phyloP scores from a whole-genome alignment of 2,113 vertebrate species.

The Strigops habroptila region DNA sequence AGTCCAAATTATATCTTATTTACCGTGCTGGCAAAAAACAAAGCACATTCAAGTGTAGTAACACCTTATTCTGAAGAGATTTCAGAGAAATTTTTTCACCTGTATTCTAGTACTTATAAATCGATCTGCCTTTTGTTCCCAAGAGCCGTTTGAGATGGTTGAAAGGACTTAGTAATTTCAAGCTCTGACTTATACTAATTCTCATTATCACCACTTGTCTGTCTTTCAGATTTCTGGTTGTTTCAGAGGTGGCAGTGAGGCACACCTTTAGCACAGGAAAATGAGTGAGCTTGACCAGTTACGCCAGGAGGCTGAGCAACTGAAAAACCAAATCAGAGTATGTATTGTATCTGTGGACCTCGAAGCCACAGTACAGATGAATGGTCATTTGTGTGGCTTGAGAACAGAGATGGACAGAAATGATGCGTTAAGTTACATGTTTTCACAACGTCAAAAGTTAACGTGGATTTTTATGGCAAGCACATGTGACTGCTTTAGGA shows the following conservation, averaged over 20 bases:
- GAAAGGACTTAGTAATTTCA: background rate
- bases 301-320: slow-evolving; percentile 99
- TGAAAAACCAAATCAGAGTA: slow-evolving; percentile 99
- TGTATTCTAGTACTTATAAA: background rate
- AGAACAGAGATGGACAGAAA: background rate
- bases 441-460: background rate
- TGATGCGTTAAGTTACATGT: background rate
- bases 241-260: slow-evolving; percentile 82
- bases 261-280: slow-evolving; percentile 87
- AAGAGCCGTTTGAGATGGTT: background rate
- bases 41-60: background rate
- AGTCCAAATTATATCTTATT: background rate
- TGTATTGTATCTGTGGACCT: slow-evolving; percentile 37
- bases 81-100: background rate
- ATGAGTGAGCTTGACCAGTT: slow-evolving; percentile 99
- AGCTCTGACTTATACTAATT: background rate
- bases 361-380: background rate
- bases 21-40: background rate
- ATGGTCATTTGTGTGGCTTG: background rate
- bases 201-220: background rate
- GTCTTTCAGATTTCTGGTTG: slow-evolving; percentile 82
- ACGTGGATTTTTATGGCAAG: background rate
- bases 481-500: background rate
- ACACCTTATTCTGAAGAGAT: background rate
- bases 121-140: background rate